A percentile compares a stretch with the other conserved stretches of the same genome.
Conservation (phyloP, 1,140 invertebrate species). For the Pissodes strobi region DNA sequence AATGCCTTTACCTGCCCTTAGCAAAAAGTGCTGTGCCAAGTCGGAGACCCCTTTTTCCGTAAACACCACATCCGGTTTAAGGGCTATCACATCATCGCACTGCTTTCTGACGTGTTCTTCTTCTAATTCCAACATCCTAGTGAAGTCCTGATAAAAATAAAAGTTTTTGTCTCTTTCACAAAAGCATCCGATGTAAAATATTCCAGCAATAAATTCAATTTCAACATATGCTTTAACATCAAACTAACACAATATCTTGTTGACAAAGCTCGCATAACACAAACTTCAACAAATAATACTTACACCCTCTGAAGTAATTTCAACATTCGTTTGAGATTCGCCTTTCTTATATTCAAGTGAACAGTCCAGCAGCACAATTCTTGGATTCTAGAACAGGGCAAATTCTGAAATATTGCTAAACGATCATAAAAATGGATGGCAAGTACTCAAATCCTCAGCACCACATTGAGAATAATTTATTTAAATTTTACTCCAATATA, state of each 20-base stretch:
- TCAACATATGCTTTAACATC: too few relatives aligned
- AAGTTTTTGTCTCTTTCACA: too few relatives aligned
- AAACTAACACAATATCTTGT: too few relatives aligned
- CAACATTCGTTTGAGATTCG: slow-evolving; percentile 97
- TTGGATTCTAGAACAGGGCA: slow-evolving; percentile 70
- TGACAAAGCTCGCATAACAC: not conserved
- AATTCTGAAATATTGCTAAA: too few relatives aligned
- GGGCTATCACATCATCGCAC: slow-evolving; percentile 90
- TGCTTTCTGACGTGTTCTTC: slow-evolving; percentile 93
- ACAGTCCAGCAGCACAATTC: slow-evolving; percentile 95
- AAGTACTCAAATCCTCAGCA: too few relatives aligned
- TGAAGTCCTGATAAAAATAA: slow-evolving; percentile 77
- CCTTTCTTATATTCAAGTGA: slow-evolving; percentile 98
- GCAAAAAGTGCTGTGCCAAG: slow-evolving; percentile 83
- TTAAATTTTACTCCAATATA: too few relatives aligned
- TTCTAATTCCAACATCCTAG: slow-evolving; percentile 89
- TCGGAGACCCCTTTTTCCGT: slow-evolving; percentile 99
- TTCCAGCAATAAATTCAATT: too few relatives aligned
- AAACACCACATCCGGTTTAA: slow-evolving; percentile 96
- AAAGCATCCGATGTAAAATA: too few relatives aligned
- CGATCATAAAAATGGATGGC: too few relatives aligned
- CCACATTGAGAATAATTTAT: too few relatives aligned
- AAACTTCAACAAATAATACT: slow-evolving; percentile 29
- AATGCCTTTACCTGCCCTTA: slow-evolving; percentile 85
- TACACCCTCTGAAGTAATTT: slow-evolving; percentile 88